A percentile compares a stretch with the other conserved stretches of the same genome.
Conservation (phyloP, 2,797 vertebrate species). For the Scarus forsteni region DNA sequence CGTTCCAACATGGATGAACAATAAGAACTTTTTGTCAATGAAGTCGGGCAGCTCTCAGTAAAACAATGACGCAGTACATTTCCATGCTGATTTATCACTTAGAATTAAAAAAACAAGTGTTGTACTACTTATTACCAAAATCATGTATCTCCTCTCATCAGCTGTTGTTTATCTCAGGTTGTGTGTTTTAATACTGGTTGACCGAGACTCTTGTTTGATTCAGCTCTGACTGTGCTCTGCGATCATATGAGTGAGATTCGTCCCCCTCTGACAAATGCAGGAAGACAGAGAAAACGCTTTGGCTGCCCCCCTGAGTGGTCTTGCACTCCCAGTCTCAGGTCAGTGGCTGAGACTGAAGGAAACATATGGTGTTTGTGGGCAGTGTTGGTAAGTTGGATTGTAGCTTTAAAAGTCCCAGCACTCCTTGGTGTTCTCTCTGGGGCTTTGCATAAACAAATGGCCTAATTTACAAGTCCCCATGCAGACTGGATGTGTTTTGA, state of each 20-base stretch:
- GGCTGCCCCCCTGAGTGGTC: slow-evolving; percentile 27
- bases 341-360: slow-evolving; percentile 48
- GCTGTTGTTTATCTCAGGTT: background rate
- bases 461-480: slow-evolving; percentile 42
- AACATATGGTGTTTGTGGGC: slow-evolving; percentile 61
- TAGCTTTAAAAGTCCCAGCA: slow-evolving; percentile 49
- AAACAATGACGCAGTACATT: background rate
- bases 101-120: background rate
- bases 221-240: background rate
- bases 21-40: background rate
- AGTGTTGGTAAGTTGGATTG: slow-evolving; percentile 26
- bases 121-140: too few relatives aligned
- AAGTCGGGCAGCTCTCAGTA: background rate
- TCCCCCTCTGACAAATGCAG: slow-evolving; percentile 13
- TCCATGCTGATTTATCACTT: background rate
- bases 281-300: slow-evolving; percentile 17
- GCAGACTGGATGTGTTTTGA: background rate
- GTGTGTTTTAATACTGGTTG: slow-evolving; percentile 6
- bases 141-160: background rate
- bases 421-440: slow-evolving; percentile 17
- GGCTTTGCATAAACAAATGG: slow-evolving; percentile 66
- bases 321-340: slow-evolving; percentile 29
- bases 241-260: background rate
- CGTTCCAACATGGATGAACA: too few relatives aligned
- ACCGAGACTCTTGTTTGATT: background rate